A percentile compares a stretch with the other conserved stretches of the same genome.
These are phyloP conservation scores for Grallaria varia DNA, from an alignment of 2,113 vertebrate genomes.

Conservation along the genomic window DNA sequence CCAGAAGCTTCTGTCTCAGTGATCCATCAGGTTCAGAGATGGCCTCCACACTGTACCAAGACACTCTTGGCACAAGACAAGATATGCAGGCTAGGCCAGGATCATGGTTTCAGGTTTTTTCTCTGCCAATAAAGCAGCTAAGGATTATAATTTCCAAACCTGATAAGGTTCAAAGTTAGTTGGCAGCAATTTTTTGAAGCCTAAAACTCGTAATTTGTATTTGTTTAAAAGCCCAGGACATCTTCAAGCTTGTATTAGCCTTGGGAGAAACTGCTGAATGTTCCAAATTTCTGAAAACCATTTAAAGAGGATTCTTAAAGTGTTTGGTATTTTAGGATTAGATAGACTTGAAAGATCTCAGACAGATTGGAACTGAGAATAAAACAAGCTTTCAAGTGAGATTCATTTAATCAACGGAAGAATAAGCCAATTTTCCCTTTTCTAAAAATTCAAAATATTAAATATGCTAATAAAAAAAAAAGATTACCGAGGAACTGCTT, in stretches of 20 bases:
- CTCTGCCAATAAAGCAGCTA: background rate
- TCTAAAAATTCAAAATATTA: background rate
- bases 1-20: background rate
- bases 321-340: background rate
- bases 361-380: background rate
- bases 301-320: background rate
- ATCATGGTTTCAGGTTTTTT: background rate
- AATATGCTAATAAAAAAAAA: background rate
- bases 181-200: background rate
- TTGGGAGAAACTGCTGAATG: background rate
- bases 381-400: background rate
- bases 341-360: background rate
- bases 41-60: background rate
- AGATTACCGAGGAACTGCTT: background rate
- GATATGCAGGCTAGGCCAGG: background rate
- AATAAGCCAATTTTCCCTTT: background rate
- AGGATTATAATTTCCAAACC: background rate
- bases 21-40: background rate
- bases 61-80: background rate
- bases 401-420: background rate
- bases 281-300: background rate
- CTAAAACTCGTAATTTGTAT: background rate
- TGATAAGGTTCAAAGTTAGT: background rate
- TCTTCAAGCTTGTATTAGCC: background rate
- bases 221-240: background rate